phyloP scores from a whole-genome alignment of 2,888 invertebrate genomes.

The Ptychoptera albimana region DNA sequence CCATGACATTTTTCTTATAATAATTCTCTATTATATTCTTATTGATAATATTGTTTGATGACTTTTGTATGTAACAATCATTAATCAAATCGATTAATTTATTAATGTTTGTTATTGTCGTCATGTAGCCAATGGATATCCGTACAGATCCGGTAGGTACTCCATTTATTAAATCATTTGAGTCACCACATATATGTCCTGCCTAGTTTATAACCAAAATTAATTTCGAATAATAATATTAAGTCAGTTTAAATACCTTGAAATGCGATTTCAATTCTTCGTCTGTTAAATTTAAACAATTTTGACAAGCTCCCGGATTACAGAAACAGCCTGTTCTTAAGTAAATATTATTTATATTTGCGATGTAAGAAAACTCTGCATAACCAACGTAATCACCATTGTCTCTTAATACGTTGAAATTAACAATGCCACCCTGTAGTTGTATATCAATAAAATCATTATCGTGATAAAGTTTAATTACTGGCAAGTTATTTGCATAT shows the following conservation, averaged over 20 bases:
- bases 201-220: conserved; percentile 31
- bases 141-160: conserved; percentile 84
- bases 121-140: conserved; percentile 86
- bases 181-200: conserved; percentile 87
- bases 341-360: conserved; percentile 69
- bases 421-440: conserved; percentile 71
- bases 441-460: conserved; percentile 42
- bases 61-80: conserved; percentile 45
- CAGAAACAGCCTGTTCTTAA: conserved; percentile 92
- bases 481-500: conserved; percentile 56
- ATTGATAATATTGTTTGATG: conserved; percentile 7
- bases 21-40: conserved; percentile 7
- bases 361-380: conserved; percentile 81
- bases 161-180: conserved; percentile 68
- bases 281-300: conserved; percentile 51
- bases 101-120: conserved; percentile 54
- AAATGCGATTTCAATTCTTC: conserved; percentile 60
- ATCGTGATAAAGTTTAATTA: conserved; percentile 58
- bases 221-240: background rate
- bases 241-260: conserved; percentile 31
- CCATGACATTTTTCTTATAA: conserved; percentile 7
- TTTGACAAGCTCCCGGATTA: conserved; percentile 88
- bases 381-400: conserved; percentile 74
- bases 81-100: conserved; percentile 55
- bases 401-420: conserved; percentile 69